Evolutionary conservation across 2,797 vertebrate genomes (phyloP).

Genomic region (Rhinoraja longicauda): DNA sequence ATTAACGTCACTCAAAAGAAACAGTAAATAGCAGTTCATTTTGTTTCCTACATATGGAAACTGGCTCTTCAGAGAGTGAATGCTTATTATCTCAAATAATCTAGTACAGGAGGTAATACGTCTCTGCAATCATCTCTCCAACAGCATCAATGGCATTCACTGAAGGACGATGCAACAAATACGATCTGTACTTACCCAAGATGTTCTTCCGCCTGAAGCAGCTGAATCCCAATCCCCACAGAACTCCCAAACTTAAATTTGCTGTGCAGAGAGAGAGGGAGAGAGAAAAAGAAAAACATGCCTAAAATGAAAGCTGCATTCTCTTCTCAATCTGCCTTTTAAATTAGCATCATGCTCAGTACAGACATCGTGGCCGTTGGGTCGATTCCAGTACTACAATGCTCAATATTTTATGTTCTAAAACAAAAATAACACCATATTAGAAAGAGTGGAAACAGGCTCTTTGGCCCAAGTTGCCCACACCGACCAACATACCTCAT

Average conservation of each 20-base stretch:
- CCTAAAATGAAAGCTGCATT: not conserved
- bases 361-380: too few species aligned
- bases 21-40: not conserved
- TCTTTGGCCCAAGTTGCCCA: too few species aligned
- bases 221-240: slow-evolving; percentile 72
- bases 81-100: not conserved
- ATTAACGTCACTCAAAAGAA: not conserved
- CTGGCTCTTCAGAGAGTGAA: not conserved
- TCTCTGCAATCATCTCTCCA: not conserved
- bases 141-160: not conserved
- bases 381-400: too few species aligned
- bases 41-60: not conserved
- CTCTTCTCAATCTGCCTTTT: not conserved
- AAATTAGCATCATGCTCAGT: too few species aligned
- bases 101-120: not conserved
- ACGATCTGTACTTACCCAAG: slow-evolving; percentile 64
- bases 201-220: slow-evolving; percentile 71
- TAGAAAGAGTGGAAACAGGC: too few species aligned
- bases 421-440: too few species aligned
- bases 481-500: too few species aligned
- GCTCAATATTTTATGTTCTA: too few species aligned
- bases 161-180: too few species aligned
- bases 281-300: too few species aligned
- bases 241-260: slow-evolving; percentile 72
- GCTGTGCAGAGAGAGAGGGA: slow-evolving; percentile 56